Evolutionary conservation across 2,113 vertebrate species (phyloP), one percentile per base, ranked within the genome.

Genomic region (Strix aluco): DNA sequence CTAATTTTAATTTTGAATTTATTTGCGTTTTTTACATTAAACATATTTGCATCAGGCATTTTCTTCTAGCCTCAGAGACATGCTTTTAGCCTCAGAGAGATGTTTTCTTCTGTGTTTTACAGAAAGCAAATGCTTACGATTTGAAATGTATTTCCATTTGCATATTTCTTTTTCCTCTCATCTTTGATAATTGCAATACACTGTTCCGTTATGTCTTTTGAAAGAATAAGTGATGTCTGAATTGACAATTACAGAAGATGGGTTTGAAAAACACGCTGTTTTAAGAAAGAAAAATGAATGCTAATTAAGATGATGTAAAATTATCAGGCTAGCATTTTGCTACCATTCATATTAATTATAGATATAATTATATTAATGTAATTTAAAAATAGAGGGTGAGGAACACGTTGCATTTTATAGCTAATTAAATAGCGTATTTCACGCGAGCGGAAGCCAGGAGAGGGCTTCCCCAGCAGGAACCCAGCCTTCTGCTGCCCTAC

Each of bases 361-460:
- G 42, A 78, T 58, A 27, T 57, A 82, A 82, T 62, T 82, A 47
- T n/a, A 90, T 34, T 69, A 78, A 90, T 36, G 47, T 15, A 65
- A 34, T 66, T 51, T 47, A 72, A 94, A 88, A 88, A 72, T 17
- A 72, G 58, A 46, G 34, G 49, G 70, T 6, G 59, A 85, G 52
- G 61, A 69, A 42, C 25, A 32, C 0, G 9, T 9, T 66, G 58
- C 69, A 38, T 51, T 63, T 58, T 12, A 26, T 7, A 51, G 59
- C 80, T 61, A 34, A 86, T 51, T 86, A 49, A 75, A 21, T 2
- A 19, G 46, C 4, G 0, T 30, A 34, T 66, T 47, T 54, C 74
- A 34, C 6, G 2, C 19, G n/a, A 30, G 15, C 0, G 2, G 2
- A 4, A 5, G n/a, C 6, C 32, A 38, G 59, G 32, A 25, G 26